Evolutionary conservation across 2,113 vertebrate species (phyloP).

Genomic region (Leiothrix lutea): DNA sequence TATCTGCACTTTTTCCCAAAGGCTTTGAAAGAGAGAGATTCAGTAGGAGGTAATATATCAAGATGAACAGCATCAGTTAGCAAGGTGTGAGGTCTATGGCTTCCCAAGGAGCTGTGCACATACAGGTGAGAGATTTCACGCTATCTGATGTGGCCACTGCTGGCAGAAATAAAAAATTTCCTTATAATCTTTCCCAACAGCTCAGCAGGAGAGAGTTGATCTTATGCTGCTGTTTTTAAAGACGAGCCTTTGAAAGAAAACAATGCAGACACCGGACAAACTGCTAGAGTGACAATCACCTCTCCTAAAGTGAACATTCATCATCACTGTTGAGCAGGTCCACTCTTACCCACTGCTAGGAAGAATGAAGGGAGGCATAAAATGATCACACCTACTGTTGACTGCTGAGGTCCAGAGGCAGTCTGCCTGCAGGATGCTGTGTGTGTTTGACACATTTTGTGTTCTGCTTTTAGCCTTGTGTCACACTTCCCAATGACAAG

Average conservation of each 20-base stretch:
- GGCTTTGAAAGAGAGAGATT: not conserved
- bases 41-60: slow-evolving; percentile 7
- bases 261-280: not conserved
- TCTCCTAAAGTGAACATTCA: slow-evolving; percentile 17
- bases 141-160: not conserved
- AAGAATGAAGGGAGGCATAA: slow-evolving; percentile 13
- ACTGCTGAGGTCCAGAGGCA: not conserved
- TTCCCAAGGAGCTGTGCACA: not conserved
- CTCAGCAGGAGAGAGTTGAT: not conserved
- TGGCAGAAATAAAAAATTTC: slow-evolving; percentile 14
- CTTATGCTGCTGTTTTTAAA: not conserved
- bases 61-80: not conserved
- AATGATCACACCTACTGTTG: not conserved
- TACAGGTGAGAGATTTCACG: slow-evolving; percentile 5
- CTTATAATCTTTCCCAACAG: not conserved
- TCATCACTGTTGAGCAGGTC: not conserved
- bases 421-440: not conserved
- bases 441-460: slow-evolving; percentile 9
- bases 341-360: not conserved
- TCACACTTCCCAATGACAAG: not conserved
- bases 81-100: not conserved
- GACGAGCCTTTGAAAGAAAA: not conserved
- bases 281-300: not conserved
- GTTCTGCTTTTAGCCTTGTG: slow-evolving; percentile 3
- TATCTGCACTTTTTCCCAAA: not conserved